Evolutionary conservation across 2,113 vertebrate species (phyloP).

Genomic region (Rhinoptilus africanus): DNA sequence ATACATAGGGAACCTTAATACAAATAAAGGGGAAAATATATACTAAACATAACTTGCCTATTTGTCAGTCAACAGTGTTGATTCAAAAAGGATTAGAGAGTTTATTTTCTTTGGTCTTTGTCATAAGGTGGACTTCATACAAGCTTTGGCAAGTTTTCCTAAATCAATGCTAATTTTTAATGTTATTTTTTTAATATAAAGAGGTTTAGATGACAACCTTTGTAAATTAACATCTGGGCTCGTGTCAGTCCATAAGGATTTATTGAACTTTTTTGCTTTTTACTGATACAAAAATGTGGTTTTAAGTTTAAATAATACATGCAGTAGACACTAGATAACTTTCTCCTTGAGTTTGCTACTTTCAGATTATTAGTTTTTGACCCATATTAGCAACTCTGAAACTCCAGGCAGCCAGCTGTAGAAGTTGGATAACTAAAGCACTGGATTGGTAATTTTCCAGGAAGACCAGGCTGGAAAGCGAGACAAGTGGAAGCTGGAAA

Average conservation of each 20-base stretch:
- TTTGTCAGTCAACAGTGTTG: background rate
- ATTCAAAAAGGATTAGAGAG: background rate
- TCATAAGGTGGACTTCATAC: background rate
- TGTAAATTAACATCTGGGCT: background rate
- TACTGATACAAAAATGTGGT: accelerated
- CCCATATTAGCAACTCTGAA: background rate
- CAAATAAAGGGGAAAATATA: background rate
- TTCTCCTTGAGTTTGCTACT: background rate
- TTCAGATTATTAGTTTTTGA: background rate
- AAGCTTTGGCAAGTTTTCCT: background rate
- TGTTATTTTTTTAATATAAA: background rate
- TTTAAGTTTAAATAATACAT: background rate
- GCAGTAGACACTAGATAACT: background rate
- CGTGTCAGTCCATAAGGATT: background rate
- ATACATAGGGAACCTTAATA: background rate
- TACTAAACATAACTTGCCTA: background rate
- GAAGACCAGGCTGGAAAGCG: background rate
- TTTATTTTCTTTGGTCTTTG: background rate
- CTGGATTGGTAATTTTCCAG: constrained; percentile 1
- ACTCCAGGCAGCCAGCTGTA: background rate
- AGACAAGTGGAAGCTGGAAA: constrained; percentile 13
- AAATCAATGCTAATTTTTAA: background rate
- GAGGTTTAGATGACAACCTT: background rate
- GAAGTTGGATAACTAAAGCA: background rate
- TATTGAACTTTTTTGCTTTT: background rate